Base-by-base conservation (phyloP, 2,113 vertebrate genomes). In the Trematomus loennbergii region DNA sequence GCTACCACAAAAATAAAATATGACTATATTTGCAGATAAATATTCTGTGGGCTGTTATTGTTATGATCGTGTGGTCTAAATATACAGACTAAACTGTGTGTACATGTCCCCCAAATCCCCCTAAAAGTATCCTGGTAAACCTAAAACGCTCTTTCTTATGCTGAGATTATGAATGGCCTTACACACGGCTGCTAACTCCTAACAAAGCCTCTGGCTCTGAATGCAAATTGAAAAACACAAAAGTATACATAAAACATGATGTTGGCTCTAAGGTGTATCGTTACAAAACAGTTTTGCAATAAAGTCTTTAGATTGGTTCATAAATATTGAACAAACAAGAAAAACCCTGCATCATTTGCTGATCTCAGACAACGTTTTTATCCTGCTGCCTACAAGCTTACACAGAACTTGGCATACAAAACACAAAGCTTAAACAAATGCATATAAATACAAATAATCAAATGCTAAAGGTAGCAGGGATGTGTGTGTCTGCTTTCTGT, bases 261-360 rank as follows among this genome's bases (percentile, higher is more conserved):
- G 65, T 61, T 9, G 0, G 29, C 61, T 53, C n/a, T 2, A 2
- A 67, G 61, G 62, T 46, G 54, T 48, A 36, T 17, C 46, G 62
- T 22, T 49, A 6, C 9, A 22, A 55, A 46, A 46, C 53, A 3
- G 8, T 20, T 66, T 18, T 16, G 20, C 18, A 54, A 25, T 57
- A 43, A 73, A 25, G 46, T 67, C 20, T 48, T 67, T 61, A 22
- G 55, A 73, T 58, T 29, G 61, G 29, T n/a, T 71, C 9, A 65
- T 65, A 16, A 53, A 71, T 65, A 58, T 64, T 50, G 9, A 72
- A 49, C 75, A 55, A 62, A 64, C 46, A 60, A 6, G 2, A 12
- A 52, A 25, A 45, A 10, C 2, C 6, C 10, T 13, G 20, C 20
- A 5, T 68, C 33, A 29, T 29, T 29, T 29, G 25, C 25, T 29